A percentile compares a stretch with the other conserved stretches of the same genome.
phyloP scores from a whole-genome alignment of 2,113 vertebrate species.

The Serinus canaria region DNA sequence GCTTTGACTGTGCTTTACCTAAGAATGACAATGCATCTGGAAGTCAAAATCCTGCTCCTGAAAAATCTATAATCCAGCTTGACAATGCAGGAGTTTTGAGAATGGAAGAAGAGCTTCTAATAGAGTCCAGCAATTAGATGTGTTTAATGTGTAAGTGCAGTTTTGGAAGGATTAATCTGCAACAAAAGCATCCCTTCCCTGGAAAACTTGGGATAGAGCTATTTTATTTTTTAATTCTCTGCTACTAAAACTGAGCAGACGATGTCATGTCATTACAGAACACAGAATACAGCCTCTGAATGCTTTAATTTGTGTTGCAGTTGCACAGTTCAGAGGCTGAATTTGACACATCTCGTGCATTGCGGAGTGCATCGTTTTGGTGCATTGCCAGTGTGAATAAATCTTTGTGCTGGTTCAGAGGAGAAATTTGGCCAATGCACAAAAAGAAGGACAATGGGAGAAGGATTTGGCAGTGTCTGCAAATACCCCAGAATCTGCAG shows the following conservation, averaged over 20 bases:
- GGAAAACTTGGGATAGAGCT: neutral
- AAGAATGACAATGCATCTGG: neutral
- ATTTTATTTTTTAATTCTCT: neutral
- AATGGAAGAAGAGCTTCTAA: neutral
- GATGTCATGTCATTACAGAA: neutral
- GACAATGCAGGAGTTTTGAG: neutral
- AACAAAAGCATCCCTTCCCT: neutral
- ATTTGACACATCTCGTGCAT: neutral
- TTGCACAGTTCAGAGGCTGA: neutral
- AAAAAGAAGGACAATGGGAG: neutral
- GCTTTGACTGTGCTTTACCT: neutral
- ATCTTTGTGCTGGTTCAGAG: conserved; percentile 12
- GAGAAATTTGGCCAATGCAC: neutral
- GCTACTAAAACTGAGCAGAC: neutral
- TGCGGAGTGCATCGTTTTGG: neutral
- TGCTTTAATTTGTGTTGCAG: neutral
- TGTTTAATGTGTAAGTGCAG: neutral
- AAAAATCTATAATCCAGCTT: neutral
- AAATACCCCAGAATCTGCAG: neutral
- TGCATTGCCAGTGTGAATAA: neutral
- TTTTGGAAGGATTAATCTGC: neutral
- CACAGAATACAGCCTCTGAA: neutral
- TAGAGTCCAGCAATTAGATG: neutral
- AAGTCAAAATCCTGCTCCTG: neutral
- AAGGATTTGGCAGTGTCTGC: neutral